Percentiles rank a stretch among this genome's conserved stretches.
These are phyloP conservation scores for Cheilosia vulpina DNA, from an alignment of 2,888 invertebrate species.

Conservation along the genomic window DNA sequence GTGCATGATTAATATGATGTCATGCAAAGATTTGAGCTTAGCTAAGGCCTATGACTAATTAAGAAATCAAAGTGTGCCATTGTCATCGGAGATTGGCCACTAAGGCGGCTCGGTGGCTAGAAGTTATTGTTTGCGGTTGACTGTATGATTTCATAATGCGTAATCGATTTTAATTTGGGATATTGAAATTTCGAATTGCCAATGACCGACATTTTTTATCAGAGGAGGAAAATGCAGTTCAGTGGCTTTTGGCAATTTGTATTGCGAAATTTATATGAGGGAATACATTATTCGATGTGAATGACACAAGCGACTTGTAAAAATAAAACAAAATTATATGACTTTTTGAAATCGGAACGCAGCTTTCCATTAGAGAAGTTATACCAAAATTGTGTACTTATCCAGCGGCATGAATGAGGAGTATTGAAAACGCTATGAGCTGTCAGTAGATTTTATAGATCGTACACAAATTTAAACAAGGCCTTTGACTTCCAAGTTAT, in stretches of 20 bases:
- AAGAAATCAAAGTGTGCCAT: constrained; percentile 68
- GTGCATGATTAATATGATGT: constrained; percentile 48
- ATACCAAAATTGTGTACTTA: too few species aligned
- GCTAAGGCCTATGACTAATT: constrained; percentile 53
- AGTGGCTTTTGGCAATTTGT: neutral
- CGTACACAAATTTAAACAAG: too few species aligned
- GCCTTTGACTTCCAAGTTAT: too few species aligned
- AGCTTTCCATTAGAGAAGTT: too few species aligned
- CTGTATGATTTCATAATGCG: neutral
- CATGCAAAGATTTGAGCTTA: constrained; percentile 42
- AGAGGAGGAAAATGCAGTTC: neutral
- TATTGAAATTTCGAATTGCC: neutral
- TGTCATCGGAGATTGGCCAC: constrained; percentile 55
- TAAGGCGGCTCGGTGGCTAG: constrained; percentile 18
- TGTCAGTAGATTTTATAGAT: too few species aligned
- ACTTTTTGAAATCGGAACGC: too few species aligned
- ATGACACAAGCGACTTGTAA: too few species aligned
- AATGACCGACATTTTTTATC: neutral
- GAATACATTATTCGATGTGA: too few species aligned
- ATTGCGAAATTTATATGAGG: neutral
- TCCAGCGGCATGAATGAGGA: too few species aligned
- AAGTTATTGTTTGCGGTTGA: neutral
- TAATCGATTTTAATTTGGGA: constrained; percentile 14
- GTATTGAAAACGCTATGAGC: too few species aligned
- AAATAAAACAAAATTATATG: too few species aligned